Percentiles rank a stretch among this genome's conserved stretches.
These are phyloP conservation scores for Okamejei kenojei DNA, from an alignment of 2,797 vertebrate genomes.

Conservation along the genomic window DNA sequence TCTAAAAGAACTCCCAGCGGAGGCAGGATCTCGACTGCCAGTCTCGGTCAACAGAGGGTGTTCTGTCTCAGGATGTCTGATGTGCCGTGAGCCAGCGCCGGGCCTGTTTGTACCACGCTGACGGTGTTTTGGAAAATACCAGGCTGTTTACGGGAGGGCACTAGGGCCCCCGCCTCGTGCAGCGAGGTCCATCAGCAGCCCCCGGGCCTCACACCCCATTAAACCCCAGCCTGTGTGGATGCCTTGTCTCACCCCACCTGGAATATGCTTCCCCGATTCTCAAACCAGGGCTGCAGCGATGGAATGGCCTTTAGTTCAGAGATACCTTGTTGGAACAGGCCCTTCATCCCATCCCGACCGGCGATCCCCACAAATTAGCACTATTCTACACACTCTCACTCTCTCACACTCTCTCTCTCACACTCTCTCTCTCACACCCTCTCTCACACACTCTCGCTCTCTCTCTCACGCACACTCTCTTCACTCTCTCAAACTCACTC, in stretches of 20 bases:
- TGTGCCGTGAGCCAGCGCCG: neutral
- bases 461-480: too few species aligned
- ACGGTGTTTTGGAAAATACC: conserved; percentile 14
- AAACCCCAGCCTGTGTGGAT: too few species aligned
- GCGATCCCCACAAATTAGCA: too few species aligned
- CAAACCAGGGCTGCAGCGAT: neutral
- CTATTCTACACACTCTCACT: too few species aligned
- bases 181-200: too few species aligned
- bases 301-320: neutral
- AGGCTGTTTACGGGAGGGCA: neutral
- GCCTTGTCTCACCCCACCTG: neutral
- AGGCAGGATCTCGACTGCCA: neutral
- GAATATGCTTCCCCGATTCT: neutral
- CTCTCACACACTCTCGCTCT: too few species aligned
- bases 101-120: neutral
- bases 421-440: too few species aligned
- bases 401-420: too few species aligned
- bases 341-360: too few species aligned
- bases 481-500: too few species aligned
- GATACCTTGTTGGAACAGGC: too few species aligned
- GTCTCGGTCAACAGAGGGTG: neutral
- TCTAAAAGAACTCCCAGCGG: neutral
- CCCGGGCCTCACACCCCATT: neutral
- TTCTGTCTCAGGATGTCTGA: neutral
- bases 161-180: neutral